Evolutionary conservation across 2,888 invertebrate genomes (phyloP), one percentile per base, ranked within the genome.

Genomic region (Patella depressa): DNA sequence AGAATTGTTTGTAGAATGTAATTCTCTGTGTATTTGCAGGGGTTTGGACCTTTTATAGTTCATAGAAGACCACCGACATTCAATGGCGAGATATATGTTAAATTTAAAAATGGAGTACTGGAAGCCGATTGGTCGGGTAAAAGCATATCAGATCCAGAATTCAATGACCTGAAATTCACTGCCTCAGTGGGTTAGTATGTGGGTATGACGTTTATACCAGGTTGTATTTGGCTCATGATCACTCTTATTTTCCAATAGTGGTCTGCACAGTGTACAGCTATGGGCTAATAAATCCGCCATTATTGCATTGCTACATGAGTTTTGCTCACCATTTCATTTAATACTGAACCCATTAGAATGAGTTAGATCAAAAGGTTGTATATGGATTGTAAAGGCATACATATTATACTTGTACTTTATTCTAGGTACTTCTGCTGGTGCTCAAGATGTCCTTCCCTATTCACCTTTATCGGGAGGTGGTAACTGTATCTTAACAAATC

Each of bases 401-500:
- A 29, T 29, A 29, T 29, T 2, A 29, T 29, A 29, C 29, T 29
- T 29, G 2, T 29, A 3, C 29, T 29, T 2, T 29, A n/a, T 65
- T 65, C n/a, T 24, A 65, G 65, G 65, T 3, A n/a, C 19, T 65
- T 7, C n/a, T 2, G n/a, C n/a, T 19, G 65, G 65, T 12, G 24
- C 19, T 65, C 65, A 65, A 19, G 65, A 65, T 65, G 12, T 65
- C 24, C 14, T n/a, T 19, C 65, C 65, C 5, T 65, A 19, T 24
- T 19, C 65, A 9, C 24, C n/a, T 3, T 9, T 24, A 19, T 65
- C 19, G 9, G n/a, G 24, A 3, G 65, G 65, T 3, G 70, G 54
- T 53, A 24, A 70, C 54, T 77, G 74, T 65, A 24, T 29, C 15
- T n/a, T 57, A 17, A 24, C 74, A 55, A 74, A 55, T 17, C 80